phyloP scores from a whole-genome alignment of 2,888 invertebrate species.

The Andrena marginata region DNA sequence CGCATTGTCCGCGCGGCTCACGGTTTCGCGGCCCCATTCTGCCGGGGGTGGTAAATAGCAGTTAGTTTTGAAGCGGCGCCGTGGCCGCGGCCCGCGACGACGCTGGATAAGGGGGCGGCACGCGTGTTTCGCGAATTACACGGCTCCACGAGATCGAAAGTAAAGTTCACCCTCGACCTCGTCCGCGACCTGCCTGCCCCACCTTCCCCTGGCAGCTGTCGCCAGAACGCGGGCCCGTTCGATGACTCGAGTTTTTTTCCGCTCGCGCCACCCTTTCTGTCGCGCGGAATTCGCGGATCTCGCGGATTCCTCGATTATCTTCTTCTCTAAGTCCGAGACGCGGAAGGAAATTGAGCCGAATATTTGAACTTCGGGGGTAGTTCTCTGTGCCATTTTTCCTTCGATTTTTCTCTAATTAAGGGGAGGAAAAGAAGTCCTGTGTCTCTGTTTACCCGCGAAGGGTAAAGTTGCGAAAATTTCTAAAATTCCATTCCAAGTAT shows the following conservation, averaged over 20 bases:
- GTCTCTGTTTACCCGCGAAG: no score
- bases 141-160: slow-evolving; percentile 68
- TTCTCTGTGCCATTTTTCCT: no score
- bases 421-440: neutral
- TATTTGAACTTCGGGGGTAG: no score
- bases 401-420: no score
- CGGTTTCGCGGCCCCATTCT: slow-evolving; percentile 48
- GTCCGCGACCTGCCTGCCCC: slow-evolving; percentile 9
- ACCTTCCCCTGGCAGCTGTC: slow-evolving; percentile 37
- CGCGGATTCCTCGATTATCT: neutral
- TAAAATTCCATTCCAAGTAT: no score
- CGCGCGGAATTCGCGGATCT: neutral
- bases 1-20: slow-evolving; percentile 48
- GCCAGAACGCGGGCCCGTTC: slow-evolving; percentile 17
- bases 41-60: slow-evolving; percentile 52
- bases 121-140: slow-evolving; percentile 59
- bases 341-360: no score
- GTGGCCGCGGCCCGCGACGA: slow-evolving; percentile 25
- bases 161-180: slow-evolving; percentile 52
- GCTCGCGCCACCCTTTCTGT: neutral
- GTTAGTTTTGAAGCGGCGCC: slow-evolving; percentile 58
- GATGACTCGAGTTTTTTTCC: slow-evolving; percentile 44
- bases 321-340: neutral
- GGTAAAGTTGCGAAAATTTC: neutral
- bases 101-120: slow-evolving; percentile 22